Base-by-base conservation (phyloP, 2,113 vertebrate species). In the Lontra canadensis region DNA sequence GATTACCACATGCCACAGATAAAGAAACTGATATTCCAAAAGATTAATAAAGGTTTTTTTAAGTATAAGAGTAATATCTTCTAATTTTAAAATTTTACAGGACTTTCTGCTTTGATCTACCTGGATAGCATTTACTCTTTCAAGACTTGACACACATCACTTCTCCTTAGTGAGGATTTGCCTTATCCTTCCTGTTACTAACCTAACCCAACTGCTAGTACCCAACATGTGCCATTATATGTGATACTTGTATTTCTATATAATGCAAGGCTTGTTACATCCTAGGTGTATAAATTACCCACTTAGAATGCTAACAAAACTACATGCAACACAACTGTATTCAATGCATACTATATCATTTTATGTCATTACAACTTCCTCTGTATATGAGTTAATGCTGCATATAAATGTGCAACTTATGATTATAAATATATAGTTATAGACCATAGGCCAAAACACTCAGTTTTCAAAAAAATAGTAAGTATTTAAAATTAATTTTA, bases 401-500 rank as follows among this genome's bases (percentile, higher is more conserved):
- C 12, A 85, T 55, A 63, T 49, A 71, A 93, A 80, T 34, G 88
- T 6, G 31, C 3, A 20, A 76, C 4, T 31, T 73, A 71, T 44
- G n/a, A 65, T 61, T 73, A 47, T 74, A 42, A 71, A 80, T 83
- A 59, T 23, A 55, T 83, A 61, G 55, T 63, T 73, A 88, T 0
- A 94, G 23, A 81, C 20, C 52, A 61, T 8, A 69, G 36, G 25
- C 3, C 42, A 31, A 97, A 10, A 82, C 80, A 84, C 39, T 2
- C 13, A 69, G 71, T n/a, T 95, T 78, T 78, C 71, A 44, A 73
- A 92, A 80, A 93, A 52, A 25, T 76, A 65, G 73, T 25, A 36
- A 67, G 69, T 5, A 76, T 57, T 83, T 83, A 93, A 92, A 92
- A 94, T 82, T 86, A 93, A 85, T 44, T 90, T 95, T 87, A 34